A percentile compares a stretch with the other conserved stretches of the same genome.
Conservation (phyloP, 2,113 vertebrate species). For the Ceratotherium simum region DNA sequence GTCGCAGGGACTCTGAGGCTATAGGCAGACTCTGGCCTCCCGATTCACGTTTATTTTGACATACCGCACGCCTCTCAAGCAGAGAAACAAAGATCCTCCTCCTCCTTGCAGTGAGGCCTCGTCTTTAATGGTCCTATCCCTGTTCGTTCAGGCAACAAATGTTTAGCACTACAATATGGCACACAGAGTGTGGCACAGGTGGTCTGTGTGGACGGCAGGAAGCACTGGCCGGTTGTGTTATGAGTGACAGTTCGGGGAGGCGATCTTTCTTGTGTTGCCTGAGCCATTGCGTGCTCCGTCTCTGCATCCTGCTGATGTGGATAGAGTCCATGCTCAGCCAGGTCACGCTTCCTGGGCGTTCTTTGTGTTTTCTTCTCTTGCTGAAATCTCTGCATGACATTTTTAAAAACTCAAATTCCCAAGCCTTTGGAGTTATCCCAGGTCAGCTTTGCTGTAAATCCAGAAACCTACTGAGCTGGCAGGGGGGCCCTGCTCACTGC, state of each 20-base stretch:
- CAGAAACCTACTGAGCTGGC: not conserved
- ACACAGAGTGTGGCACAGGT: rapidly evolving
- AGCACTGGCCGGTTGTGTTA: not conserved
- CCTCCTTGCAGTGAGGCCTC: too few relatives aligned
- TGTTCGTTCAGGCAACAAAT: not conserved
- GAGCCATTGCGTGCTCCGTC: not conserved
- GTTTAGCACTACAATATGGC: not conserved
- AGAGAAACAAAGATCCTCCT: not conserved
- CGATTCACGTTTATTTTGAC: too few relatives aligned
- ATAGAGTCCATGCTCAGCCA: not conserved
- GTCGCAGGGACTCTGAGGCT: not conserved
- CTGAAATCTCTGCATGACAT: not conserved
- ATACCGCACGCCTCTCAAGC: rapidly evolving
- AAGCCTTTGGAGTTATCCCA: not conserved
- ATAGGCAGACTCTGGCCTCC: not conserved
- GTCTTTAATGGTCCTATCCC: not conserved
- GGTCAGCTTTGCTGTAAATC: not conserved
- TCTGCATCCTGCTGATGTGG: not conserved
- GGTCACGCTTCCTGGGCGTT: too few relatives aligned
- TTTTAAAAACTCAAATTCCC: not conserved
- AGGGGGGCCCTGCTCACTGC: not conserved
- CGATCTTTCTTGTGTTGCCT: not conserved
- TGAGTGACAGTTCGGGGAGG: not conserved
- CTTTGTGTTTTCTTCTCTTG: not conserved
- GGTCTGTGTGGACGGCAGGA: not conserved